phyloP scores from a whole-genome alignment of 2,113 vertebrate species.

The Mormyrus lacerda region DNA sequence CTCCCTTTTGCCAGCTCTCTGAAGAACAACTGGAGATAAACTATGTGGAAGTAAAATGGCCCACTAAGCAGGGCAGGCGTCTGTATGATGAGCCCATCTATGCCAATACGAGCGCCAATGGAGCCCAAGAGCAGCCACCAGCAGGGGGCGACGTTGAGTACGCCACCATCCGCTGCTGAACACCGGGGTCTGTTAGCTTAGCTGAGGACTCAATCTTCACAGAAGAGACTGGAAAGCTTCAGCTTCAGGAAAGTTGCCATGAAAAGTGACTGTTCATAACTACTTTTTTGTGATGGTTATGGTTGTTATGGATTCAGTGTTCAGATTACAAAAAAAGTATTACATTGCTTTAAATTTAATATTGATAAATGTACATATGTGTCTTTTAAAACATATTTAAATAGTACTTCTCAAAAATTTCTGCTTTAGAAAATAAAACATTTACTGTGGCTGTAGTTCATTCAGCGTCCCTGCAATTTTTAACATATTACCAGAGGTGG shows the following conservation, averaged over 20 bases:
- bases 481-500: too few relatives aligned
- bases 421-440: background rate
- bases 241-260: background rate
- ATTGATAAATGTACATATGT: background rate
- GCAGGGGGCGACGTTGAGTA: background rate
- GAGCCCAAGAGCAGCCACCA: background rate
- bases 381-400: background rate
- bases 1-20: background rate
- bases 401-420: background rate
- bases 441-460: background rate
- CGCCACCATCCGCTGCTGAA: background rate
- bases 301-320: background rate
- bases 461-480: background rate
- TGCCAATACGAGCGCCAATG: background rate
- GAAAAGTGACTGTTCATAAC: background rate
- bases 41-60: background rate
- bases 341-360: background rate
- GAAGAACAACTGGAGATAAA: background rate
- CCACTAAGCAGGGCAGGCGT: background rate
- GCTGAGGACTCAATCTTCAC: background rate
- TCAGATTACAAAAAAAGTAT: background rate
- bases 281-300: background rate
- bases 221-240: too few relatives aligned
- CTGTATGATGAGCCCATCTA: background rate
- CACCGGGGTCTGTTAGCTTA: background rate